Evolutionary conservation across 2,797 vertebrate species (phyloP).

Genomic region (Mus caroli): DNA sequence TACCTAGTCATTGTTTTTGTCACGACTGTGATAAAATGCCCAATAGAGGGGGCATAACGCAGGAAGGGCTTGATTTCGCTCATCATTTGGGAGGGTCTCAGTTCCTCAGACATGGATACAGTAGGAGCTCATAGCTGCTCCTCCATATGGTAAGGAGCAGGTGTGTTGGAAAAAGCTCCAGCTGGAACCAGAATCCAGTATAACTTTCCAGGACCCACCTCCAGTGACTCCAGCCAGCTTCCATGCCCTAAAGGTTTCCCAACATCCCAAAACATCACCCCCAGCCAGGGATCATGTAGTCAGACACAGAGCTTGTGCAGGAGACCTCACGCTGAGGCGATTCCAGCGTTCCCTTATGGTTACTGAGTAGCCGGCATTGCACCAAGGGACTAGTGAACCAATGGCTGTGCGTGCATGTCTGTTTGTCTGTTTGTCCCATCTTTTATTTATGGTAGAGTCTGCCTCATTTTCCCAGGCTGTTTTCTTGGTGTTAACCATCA

Average conservation of each 20-base stretch:
- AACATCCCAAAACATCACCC: neutral
- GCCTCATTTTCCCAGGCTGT: neutral
- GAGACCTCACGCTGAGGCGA: neutral
- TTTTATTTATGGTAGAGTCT: neutral
- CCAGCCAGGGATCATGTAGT: neutral
- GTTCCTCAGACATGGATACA: neutral
- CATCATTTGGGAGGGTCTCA: neutral
- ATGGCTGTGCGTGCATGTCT: neutral
- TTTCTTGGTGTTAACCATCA: constrained; percentile 11
- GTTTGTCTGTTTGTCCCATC: neutral
- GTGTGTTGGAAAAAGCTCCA: neutral
- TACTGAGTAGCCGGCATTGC: neutral
- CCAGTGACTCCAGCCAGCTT: neutral
- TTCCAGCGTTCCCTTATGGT: neutral
- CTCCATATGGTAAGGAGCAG: neutral
- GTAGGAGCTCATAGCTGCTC: neutral
- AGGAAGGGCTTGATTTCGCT: neutral
- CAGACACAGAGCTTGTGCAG: neutral
- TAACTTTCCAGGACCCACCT: neutral
- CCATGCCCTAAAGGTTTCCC: neutral
- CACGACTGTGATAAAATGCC: neutral
- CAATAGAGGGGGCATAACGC: neutral
- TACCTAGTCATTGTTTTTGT: neutral
- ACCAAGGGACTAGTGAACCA: neutral
- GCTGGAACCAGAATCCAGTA: neutral